Conservation (phyloP, 2,113 vertebrate species). For the Myotis davidii region DNA sequence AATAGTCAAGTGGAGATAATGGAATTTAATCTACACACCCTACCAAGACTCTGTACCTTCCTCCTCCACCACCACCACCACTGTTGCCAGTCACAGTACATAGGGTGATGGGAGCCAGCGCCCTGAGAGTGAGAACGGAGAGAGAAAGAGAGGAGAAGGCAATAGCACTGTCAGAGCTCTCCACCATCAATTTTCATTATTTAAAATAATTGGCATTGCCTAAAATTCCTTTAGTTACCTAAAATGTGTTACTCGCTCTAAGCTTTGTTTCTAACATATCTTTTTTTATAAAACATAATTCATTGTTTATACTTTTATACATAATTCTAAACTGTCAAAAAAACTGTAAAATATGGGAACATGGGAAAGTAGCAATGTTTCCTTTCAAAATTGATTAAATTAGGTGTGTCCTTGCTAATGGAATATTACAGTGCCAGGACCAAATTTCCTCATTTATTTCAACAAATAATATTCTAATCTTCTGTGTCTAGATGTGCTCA, state of each 20-base stretch:
- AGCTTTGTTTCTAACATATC: slow-evolving; percentile 48
- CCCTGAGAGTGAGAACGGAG: fast-evolving
- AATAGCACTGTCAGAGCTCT: fast-evolving
- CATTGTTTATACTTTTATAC: slow-evolving; percentile 48
- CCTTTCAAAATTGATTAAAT: slow-evolving; percentile 51
- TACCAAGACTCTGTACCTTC: background rate
- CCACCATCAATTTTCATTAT: background rate
- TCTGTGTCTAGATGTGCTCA: background rate
- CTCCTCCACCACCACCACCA: no score
- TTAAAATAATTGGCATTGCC: background rate
- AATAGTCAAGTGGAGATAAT: background rate
- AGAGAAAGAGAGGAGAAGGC: fast-evolving
- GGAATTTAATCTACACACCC: background rate
- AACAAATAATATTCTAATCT: slow-evolving; percentile 9
- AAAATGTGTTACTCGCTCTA: slow-evolving; percentile 46
- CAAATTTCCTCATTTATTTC: background rate
- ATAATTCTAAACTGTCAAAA: slow-evolving; percentile 61
- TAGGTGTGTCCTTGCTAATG: slow-evolving; percentile 42
- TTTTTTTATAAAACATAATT: slow-evolving; percentile 49
- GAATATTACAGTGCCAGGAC: background rate
- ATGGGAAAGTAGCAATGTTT: slow-evolving; percentile 25
- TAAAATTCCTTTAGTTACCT: background rate
- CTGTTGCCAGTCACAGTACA: background rate
- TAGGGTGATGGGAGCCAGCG: fast-evolving
- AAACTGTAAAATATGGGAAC: background rate